phyloP scores from a whole-genome alignment of 1,140 invertebrate genomes.

The Conopomorpha cramerella region DNA sequence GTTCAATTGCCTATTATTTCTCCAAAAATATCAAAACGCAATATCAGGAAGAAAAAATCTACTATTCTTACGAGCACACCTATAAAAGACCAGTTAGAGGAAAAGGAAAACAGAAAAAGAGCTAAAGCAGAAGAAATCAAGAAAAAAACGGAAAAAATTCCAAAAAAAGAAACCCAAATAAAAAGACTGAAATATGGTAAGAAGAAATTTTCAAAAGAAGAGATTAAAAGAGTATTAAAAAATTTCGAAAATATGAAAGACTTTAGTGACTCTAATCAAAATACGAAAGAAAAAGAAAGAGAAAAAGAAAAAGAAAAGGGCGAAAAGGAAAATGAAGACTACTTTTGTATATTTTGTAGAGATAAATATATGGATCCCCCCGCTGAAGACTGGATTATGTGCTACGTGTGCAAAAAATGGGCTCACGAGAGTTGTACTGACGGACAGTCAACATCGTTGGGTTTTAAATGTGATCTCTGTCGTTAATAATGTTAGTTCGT shows the following conservation, averaged over 20 bases:
- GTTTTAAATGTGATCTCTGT: slow-evolving; percentile 5
- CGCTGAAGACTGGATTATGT: slow-evolving; percentile 7
- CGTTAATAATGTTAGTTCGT: too few relatives aligned
- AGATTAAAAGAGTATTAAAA: slow-evolving; percentile 4
- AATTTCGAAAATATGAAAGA: slow-evolving; percentile 6
- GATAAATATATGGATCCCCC: slow-evolving; percentile 2
- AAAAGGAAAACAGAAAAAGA: slow-evolving; percentile 6
- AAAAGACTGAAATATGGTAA: slow-evolving; percentile 3
- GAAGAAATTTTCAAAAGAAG: too few relatives aligned
- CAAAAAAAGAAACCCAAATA: slow-evolving; percentile 1
- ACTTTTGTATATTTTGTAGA: slow-evolving; percentile 5
- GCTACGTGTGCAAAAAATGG: slow-evolving; percentile 5
- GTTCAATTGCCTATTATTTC: slow-evolving; percentile 5
- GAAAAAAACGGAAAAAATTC: too few relatives aligned
- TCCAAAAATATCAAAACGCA: slow-evolving; percentile 6
- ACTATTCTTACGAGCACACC: slow-evolving; percentile 6
- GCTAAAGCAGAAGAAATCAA: slow-evolving; percentile 4
- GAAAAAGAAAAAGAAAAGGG: too few relatives aligned
- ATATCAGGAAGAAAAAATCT: slow-evolving; percentile 6
- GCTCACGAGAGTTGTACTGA: slow-evolving; percentile 6
- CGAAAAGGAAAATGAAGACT: slow-evolving; percentile 2
- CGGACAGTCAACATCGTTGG: slow-evolving; percentile 1
- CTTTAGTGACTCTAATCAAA: slow-evolving; percentile 4
- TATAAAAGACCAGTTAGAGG: too few relatives aligned
- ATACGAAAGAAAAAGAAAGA: slow-evolving; percentile 5